A percentile compares a stretch with the other conserved stretches of the same genome.
These are phyloP conservation scores for Brienomyrus brachyistius DNA, from an alignment of 2,113 vertebrate genomes.

Conservation along the genomic window DNA sequence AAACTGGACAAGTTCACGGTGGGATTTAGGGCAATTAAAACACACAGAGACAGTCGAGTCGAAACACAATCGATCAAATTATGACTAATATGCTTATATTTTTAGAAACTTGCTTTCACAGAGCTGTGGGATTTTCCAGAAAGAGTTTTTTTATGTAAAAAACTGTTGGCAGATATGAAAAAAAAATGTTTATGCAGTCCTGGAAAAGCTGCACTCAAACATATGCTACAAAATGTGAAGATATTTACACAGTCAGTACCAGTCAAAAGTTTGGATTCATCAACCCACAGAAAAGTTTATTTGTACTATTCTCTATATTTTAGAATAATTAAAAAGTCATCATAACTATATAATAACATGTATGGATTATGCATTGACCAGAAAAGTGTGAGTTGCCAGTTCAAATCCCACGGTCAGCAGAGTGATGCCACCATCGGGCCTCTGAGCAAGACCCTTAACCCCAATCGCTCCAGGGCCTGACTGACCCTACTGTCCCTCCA, in stretches of 20 bases:
- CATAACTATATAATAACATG: neutral
- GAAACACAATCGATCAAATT: neutral
- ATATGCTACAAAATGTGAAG: neutral
- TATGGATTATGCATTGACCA: neutral
- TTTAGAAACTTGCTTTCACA: neutral
- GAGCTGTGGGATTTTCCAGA: neutral
- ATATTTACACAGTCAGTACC: neutral
- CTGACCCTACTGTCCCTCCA: neutral
- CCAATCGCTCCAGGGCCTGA: neutral
- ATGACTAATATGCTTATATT: neutral
- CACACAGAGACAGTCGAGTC: neutral
- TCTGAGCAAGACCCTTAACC: neutral
- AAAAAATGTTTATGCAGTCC: neutral
- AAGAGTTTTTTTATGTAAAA: neutral
- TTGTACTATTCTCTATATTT: neutral
- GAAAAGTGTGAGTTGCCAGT: neutral
- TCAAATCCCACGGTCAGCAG: neutral
- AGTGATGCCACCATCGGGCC: neutral
- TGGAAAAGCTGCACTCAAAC: neutral
- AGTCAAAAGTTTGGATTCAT: neutral
- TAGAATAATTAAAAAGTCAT: neutral
- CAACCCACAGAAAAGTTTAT: neutral
- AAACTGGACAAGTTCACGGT: neutral
- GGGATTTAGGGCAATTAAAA: neutral
- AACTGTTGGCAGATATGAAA: neutral